Conservation (phyloP, 2,113 vertebrate species). For the Elachura formosa region DNA sequence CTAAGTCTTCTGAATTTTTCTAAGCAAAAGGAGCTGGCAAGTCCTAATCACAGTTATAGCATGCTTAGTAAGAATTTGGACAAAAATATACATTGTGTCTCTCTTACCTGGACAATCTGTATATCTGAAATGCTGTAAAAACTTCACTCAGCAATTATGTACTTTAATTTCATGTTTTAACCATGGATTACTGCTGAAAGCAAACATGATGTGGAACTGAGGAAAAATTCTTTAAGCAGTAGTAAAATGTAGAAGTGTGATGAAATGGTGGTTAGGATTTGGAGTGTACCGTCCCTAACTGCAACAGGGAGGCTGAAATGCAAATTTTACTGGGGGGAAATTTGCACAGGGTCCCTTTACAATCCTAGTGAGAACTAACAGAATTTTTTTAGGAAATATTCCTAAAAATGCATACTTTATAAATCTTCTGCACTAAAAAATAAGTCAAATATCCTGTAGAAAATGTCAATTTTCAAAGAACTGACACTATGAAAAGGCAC, state of each 20-base stretch:
- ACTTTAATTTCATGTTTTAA: conserved; percentile 37
- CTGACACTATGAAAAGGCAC: background rate
- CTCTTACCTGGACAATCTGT: background rate
- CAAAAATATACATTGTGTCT: background rate
- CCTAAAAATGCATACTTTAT: background rate
- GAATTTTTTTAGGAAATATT: background rate
- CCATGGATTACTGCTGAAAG: background rate
- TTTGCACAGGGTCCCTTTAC: background rate
- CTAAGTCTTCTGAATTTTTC: background rate
- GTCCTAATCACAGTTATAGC: background rate
- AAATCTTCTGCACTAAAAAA: background rate
- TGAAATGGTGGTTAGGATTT: conserved; percentile 2
- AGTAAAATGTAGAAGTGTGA: background rate
- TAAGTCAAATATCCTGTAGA: background rate
- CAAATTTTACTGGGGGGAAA: background rate
- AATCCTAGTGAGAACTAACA: background rate
- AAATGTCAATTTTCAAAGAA: background rate
- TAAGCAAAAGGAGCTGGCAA: background rate
- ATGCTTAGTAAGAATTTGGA: background rate
- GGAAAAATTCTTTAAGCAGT: background rate
- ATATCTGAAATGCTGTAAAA: background rate
- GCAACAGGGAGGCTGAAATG: background rate
- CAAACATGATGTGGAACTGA: background rate
- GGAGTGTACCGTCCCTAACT: background rate
- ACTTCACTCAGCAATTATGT: background rate